Percentiles rank a stretch among this genome's conserved stretches.
Evolutionary conservation across 2,113 vertebrate species (phyloP).

Genomic region (Paracyprichromis sp.): DNA sequence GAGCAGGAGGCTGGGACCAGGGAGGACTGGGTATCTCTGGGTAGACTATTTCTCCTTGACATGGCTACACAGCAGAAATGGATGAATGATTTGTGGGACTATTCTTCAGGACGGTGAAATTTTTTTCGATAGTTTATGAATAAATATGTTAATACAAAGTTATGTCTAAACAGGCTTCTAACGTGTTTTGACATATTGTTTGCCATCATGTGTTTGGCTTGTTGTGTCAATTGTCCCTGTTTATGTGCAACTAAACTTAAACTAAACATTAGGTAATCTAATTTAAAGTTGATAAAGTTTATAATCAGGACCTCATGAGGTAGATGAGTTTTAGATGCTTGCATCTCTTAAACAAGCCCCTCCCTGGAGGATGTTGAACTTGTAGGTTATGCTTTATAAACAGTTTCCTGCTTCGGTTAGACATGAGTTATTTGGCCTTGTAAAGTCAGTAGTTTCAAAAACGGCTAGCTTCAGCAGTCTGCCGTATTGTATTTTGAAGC

Average conservation of each 20-base stretch:
- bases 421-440: neutral
- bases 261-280: neutral
- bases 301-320: neutral
- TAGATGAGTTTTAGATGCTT: neutral
- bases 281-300: neutral
- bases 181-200: neutral
- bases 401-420: neutral
- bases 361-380: neutral
- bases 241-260: neutral
- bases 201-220: neutral
- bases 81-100: neutral
- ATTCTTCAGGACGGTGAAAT: neutral
- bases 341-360: neutral
- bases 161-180: neutral
- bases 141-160: neutral
- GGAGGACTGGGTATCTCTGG: neutral
- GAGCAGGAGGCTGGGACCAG: neutral
- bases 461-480: neutral
- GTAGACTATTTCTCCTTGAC: neutral
- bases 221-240: neutral
- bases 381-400: neutral
- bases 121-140: neutral
- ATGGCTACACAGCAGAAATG: neutral
- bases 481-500: neutral
- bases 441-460: neutral